Percentiles rank a stretch among this genome's conserved stretches.
These are phyloP conservation scores for Telmatherina bonti DNA, from an alignment of 2,797 vertebrate species.

Conservation along the genomic window DNA sequence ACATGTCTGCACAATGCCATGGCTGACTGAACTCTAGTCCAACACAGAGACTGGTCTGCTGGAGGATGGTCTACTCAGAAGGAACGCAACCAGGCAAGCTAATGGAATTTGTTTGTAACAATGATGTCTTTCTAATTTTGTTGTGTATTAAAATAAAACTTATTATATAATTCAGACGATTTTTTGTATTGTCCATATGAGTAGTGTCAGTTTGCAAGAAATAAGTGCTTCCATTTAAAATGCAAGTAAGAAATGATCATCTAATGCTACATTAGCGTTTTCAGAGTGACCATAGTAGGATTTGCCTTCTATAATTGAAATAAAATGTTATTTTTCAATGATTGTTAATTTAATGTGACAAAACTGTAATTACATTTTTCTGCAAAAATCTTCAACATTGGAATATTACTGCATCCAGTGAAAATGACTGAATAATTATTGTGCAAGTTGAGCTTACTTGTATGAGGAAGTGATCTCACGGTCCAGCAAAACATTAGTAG, in stretches of 20 bases:
- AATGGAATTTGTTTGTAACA: neutral
- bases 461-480: conserved; percentile 86
- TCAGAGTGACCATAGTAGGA: neutral
- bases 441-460: conserved; percentile 82
- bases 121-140: neutral
- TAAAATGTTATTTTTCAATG: too few relatives aligned
- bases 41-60: neutral
- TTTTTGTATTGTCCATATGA: too few relatives aligned
- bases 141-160: neutral
- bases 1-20: conserved; percentile 11
- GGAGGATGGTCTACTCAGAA: neutral
- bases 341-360: too few relatives aligned
- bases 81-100: conserved; percentile 7
- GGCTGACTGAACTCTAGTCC: conserved; percentile 2
- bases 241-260: neutral
- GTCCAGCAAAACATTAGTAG: conserved; percentile 85
- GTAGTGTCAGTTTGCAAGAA: too few relatives aligned
- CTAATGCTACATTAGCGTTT: neutral
- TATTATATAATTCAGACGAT: too few relatives aligned
- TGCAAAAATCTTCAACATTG: neutral
- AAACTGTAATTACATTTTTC: neutral
- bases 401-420: neutral
- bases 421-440: neutral
- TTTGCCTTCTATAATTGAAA: too few relatives aligned
- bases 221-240: neutral